Evolutionary conservation across 2,113 vertebrate species (phyloP), one percentile per base, ranked within the genome.

Genomic region (Barnardius zonarius): DNA sequence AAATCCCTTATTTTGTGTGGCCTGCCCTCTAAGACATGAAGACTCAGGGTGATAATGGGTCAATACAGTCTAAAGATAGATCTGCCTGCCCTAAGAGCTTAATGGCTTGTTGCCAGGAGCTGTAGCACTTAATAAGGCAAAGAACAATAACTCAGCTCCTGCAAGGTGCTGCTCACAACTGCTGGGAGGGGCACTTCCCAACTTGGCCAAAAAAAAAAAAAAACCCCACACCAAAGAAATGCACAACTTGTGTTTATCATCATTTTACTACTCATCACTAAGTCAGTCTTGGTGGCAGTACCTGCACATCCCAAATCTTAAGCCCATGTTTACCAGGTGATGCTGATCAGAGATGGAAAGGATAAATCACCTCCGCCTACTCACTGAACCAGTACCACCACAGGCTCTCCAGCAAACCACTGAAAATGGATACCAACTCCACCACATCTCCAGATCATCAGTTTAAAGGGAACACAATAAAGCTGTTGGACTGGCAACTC

Each of bases 31-130:
- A 79, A 89, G 80, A 69, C 86, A 43, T 6, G 52, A 91, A 91
- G 88, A 75, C 70, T 82, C 1, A 0, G 52, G 80, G 70, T 92
- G 74, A 92, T 72, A 87, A 92, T 51, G 77, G 91, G 93, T 93
- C 77, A 96, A 33, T 72, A 74, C 67, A 87, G 62, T 57, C 95
- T 97, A 93, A 96, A 97, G 90, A 95, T 89, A 96, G 92, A 95
- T 74, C 80, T 77, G 81, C 49, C 61, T 86, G 76, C 83, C 49
- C 80, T 69, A 89, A 94, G 77, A 91, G 75, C 77, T 95, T 93
- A 96, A 76, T 43, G 69, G 77, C 88, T 95, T 13, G 8, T 89
- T 93, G 84, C 63, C 84, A 46, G 66, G 77, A 93, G 93, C 44
- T 94, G 77, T 19, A 81, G 57, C 5, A 3, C 57, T 87, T 86